Percentiles rank a stretch among this genome's conserved stretches.
These are phyloP conservation scores for Phainopepla nitens DNA, from an alignment of 2,113 vertebrate species.

Conservation along the genomic window DNA sequence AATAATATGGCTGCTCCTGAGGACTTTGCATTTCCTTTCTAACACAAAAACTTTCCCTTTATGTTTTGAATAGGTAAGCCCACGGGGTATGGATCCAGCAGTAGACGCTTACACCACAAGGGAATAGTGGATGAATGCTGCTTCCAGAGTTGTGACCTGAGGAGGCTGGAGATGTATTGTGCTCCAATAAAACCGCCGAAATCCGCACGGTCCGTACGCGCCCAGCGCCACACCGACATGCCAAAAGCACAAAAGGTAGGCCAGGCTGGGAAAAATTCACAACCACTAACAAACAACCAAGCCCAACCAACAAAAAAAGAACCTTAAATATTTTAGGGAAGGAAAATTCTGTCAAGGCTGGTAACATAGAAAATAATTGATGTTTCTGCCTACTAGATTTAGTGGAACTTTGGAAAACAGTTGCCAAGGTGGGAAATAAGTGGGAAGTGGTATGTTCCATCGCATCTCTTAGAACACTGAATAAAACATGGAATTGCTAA, in stretches of 20 bases:
- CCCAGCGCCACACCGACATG: constrained; percentile 93
- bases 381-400: not conserved
- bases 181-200: constrained; percentile 90
- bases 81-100: constrained; percentile 89
- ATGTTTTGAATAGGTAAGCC: constrained; percentile 84
- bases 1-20: not conserved
- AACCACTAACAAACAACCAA: not conserved
- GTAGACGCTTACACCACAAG: constrained; percentile 84
- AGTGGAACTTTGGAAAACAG: not conserved
- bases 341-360: not conserved
- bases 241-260: constrained; percentile 90
- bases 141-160: constrained; percentile 97
- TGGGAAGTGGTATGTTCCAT: not conserved
- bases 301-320: not conserved
- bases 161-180: constrained; percentile 97
- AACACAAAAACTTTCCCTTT: constrained; percentile 12
- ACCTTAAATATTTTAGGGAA: not conserved
- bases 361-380: not conserved
- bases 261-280: not conserved
- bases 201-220: constrained; percentile 87
- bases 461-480: not conserved
- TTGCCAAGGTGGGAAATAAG: not conserved
- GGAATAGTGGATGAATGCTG: constrained; percentile 99
- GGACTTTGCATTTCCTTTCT: not conserved
- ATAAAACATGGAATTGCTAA: not conserved